Evolutionary conservation across 2,797 vertebrate species (phyloP).

Genomic region (Sebastes matsubarae): DNA sequence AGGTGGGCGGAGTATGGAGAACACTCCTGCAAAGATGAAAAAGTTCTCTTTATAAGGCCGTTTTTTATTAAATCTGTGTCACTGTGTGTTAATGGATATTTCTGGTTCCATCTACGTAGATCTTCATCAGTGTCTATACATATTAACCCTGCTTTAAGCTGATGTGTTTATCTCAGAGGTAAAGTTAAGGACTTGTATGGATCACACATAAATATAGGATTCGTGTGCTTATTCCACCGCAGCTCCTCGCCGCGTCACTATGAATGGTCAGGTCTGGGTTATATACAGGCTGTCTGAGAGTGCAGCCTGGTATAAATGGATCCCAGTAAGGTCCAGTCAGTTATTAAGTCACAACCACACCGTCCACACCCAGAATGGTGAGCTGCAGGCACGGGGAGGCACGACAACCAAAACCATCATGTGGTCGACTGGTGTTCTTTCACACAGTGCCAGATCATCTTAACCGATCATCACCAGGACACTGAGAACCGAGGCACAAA

Average conservation of each 20-base stretch:
- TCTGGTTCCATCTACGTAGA: neutral
- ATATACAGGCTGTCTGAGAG: constrained; percentile 55
- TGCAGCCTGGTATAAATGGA: constrained; percentile 68
- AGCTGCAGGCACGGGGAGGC: constrained; percentile 41
- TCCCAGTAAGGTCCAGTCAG: constrained; percentile 65
- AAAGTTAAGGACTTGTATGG: constrained; percentile 7
- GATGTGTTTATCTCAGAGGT: constrained; percentile 7
- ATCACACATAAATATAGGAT: constrained; percentile 30
- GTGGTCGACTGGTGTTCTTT: constrained; percentile 41
- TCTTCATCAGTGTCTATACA: neutral
- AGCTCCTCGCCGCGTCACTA: constrained; percentile 12
- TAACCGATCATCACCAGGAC: constrained; percentile 31
- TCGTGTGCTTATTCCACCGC: constrained; percentile 7
- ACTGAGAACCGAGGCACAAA: neutral
- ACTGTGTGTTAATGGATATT: neutral
- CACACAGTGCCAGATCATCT: constrained; percentile 31
- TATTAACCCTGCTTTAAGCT: neutral
- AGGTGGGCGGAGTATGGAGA: constrained; percentile 88
- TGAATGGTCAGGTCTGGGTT: constrained; percentile 45
- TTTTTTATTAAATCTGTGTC: neutral
- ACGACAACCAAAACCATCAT: constrained; percentile 53
- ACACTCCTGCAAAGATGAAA: constrained; percentile 76
- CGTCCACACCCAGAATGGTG: constrained; percentile 73
- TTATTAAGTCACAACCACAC: constrained; percentile 78
- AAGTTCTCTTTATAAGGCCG: accelerated